Percentiles rank a stretch among this genome's conserved stretches.
These are phyloP conservation scores for Ophiothrix spiculata DNA, from an alignment of 35 echinoderm and acorn worm genomes.

Conservation along the genomic window DNA sequence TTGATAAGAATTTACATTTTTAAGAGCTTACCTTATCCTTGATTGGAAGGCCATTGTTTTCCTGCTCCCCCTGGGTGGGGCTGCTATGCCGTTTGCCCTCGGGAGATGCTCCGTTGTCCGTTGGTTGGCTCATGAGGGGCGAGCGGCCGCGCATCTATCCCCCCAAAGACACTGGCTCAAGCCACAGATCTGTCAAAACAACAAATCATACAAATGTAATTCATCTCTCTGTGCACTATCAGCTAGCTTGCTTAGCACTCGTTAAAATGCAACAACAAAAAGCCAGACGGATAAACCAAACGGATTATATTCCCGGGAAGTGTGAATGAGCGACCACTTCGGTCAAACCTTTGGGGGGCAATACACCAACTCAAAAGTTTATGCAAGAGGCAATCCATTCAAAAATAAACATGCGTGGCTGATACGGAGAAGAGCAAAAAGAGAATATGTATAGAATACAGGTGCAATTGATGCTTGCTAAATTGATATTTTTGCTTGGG, in stretches of 20 bases:
- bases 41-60: not conserved
- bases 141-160: not conserved
- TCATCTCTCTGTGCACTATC: not conserved
- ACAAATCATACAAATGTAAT: constrained; percentile 10
- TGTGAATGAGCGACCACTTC: constrained; percentile 6
- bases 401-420: constrained; percentile 12
- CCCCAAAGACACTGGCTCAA: too few relatives aligned
- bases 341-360: constrained; percentile 13
- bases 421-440: constrained; percentile 1
- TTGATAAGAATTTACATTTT: too few relatives aligned
- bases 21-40: not conserved
- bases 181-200: constrained; percentile 9
- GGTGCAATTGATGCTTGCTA: constrained; percentile 37
- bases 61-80: constrained; percentile 3
- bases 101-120: constrained; percentile 10
- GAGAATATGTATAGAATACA: constrained; percentile 21
- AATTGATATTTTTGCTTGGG: constrained; percentile 44
- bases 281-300: constrained; percentile 12
- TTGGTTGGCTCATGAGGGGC: not conserved
- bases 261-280: constrained; percentile 5
- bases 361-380: constrained; percentile 8
- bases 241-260: too few relatives aligned
- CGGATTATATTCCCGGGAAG: not conserved
- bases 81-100: not conserved
- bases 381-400: constrained; percentile 14